Evolutionary conservation across 2,113 vertebrate genomes (phyloP).

Genomic region (Hippocampus comes): DNA sequence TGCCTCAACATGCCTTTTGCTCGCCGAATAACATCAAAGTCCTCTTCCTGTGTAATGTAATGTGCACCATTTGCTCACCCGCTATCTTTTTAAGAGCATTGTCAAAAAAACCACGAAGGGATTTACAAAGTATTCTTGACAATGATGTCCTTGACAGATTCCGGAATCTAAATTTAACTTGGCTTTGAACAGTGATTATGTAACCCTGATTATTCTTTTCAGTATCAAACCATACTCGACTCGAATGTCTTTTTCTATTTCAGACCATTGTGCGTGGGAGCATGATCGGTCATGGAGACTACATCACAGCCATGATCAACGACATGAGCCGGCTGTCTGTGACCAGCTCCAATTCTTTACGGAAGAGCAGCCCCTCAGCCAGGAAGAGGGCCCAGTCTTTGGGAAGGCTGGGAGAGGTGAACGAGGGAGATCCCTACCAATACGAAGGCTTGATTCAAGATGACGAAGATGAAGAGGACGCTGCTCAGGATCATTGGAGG

Average conservation of each 20-base stretch:
- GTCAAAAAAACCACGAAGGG: constrained; percentile 26
- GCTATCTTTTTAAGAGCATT: constrained; percentile 34
- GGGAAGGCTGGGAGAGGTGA: constrained; percentile 86
- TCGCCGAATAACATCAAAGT: constrained; percentile 8
- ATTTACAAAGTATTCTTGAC: constrained; percentile 34
- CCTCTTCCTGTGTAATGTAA: background rate
- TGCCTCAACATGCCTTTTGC: constrained; percentile 23
- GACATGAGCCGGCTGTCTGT: constrained; percentile 94
- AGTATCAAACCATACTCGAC: constrained; percentile 33
- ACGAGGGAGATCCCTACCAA: constrained; percentile 83
- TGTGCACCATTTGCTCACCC: constrained; percentile 8
- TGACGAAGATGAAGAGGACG: constrained; percentile 66
- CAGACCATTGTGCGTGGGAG: constrained; percentile 95
- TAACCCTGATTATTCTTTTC: constrained; percentile 45
- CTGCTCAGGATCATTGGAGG: constrained; percentile 76
- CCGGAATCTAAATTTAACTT: constrained; percentile 59
- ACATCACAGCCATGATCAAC: constrained; percentile 88
- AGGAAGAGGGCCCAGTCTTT: constrained; percentile 90
- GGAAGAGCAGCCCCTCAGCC: constrained; percentile 84
- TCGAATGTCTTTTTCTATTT: constrained; percentile 37
- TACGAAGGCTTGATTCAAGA: constrained; percentile 80
- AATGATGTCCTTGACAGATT: constrained; percentile 52
- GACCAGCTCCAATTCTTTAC: constrained; percentile 93
- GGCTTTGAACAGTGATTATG: constrained; percentile 49
- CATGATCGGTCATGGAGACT: constrained; percentile 85